A percentile compares a stretch with the other conserved stretches of the same genome.
Conservation (phyloP, 2,113 vertebrate genomes). For the Apeltes quadracus region DNA sequence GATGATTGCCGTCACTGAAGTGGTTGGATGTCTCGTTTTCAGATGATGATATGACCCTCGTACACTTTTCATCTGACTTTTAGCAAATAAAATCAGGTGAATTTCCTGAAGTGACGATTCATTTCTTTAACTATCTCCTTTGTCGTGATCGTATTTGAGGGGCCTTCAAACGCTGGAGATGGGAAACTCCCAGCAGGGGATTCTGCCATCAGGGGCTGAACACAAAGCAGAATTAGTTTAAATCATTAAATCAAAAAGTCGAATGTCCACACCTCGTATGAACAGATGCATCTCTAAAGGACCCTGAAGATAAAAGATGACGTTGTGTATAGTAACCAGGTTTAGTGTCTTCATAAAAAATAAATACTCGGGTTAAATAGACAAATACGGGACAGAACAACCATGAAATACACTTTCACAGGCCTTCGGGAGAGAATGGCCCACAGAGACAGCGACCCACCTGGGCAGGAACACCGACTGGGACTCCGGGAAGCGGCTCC, state of each 20-base stretch:
- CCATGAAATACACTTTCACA: background rate
- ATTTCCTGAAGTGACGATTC: background rate
- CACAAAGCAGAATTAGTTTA: background rate
- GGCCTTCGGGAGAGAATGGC: too few species aligned
- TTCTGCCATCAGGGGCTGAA: background rate
- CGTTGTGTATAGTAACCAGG: background rate
- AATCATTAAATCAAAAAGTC: too few species aligned
- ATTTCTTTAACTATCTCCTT: background rate
- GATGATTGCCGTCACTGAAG: too few species aligned
- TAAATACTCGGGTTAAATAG: background rate
- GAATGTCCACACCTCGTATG: background rate
- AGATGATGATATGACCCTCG: too few species aligned
- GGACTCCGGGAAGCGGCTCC: slow-evolving; percentile 78
- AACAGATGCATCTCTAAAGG: background rate
- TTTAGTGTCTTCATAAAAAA: background rate
- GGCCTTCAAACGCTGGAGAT: background rate
- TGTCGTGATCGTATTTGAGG: background rate
- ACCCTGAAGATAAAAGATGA: background rate
- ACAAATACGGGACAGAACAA: background rate
- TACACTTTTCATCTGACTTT: background rate
- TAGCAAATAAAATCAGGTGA: background rate
- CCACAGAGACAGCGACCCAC: too few species aligned
- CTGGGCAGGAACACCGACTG: slow-evolving; percentile 80
- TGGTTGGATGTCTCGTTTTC: too few species aligned
- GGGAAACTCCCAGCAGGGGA: background rate